Evolutionary conservation across 1,140 invertebrate genomes (phyloP).

Genomic region (Caligus rogercresseyi): DNA sequence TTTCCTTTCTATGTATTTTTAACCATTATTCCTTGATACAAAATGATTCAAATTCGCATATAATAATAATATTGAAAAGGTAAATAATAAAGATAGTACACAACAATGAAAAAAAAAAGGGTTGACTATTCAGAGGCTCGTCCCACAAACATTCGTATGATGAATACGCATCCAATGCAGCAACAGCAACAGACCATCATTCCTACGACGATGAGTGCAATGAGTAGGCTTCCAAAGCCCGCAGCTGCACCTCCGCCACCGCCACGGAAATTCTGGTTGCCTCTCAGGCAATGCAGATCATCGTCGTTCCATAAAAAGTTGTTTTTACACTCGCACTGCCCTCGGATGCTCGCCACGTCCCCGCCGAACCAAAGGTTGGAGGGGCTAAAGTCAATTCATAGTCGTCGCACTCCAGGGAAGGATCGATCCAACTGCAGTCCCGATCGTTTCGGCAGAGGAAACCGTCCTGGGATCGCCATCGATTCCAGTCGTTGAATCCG

Average conservation of each 20-base stretch:
- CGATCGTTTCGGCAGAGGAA: constrained; percentile 11
- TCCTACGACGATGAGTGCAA: neutral
- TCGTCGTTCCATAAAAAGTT: constrained; percentile 6
- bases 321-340: constrained; percentile 15
- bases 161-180: neutral
- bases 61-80: no score
- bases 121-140: neutral
- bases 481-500: constrained; percentile 15
- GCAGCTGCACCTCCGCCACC: neutral
- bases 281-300: constrained; percentile 10
- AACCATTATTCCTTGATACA: no score
- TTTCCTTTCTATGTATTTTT: no score
- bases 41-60: no score
- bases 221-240: neutral
- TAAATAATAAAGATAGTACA: no score
- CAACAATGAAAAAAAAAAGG: no score
- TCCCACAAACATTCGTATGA: neutral
- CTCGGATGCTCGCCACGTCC: constrained; percentile 7
- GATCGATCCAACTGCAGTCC: constrained; percentile 15
- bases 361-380: constrained; percentile 17
- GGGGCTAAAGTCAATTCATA: constrained; percentile 15
- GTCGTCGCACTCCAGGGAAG: constrained; percentile 13
- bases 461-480: constrained; percentile 9
- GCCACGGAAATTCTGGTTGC: neutral
- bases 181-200: neutral